These are phyloP conservation scores for Lamellibrachia satsuma DNA, from an alignment of 2,888 invertebrate species.

Conservation along the genomic window DNA sequence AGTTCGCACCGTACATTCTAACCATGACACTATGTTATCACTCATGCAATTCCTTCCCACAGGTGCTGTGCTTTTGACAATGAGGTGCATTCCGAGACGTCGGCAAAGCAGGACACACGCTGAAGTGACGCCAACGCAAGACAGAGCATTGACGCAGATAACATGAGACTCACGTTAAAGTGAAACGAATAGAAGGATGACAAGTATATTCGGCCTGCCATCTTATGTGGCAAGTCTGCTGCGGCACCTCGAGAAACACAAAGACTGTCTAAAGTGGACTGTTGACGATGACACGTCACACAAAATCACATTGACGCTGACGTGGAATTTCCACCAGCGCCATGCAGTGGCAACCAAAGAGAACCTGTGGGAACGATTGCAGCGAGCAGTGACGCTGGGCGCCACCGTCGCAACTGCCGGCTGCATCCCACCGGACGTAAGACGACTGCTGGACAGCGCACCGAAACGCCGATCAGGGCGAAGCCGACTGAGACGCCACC, in stretches of 20 bases:
- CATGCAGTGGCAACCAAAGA: slow-evolving; percentile 26
- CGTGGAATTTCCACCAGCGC: slow-evolving; percentile 42
- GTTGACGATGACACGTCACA: slow-evolving; percentile 39
- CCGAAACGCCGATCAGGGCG: not conserved
- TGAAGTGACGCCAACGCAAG: not conserved
- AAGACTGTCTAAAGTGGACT: slow-evolving; percentile 45
- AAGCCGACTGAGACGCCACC: not conserved
- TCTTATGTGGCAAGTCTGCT: slow-evolving; percentile 40
- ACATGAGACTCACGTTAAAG: not conserved
- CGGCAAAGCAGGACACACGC: not conserved
- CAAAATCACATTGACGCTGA: slow-evolving; percentile 45
- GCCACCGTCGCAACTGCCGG: slow-evolving; percentile 8
- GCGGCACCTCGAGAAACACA: slow-evolving; percentile 43
- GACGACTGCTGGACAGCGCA: not conserved
- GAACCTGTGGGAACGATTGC: slow-evolving; percentile 26
- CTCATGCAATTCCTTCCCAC: not conserved
- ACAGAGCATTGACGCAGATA: not conserved
- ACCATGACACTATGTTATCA: not conserved
- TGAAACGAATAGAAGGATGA: not conserved
- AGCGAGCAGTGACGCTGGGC: slow-evolving; percentile 28
- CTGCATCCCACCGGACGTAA: slow-evolving; percentile 22
- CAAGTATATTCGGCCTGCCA: slow-evolving; percentile 34
- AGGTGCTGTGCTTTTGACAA: not conserved
- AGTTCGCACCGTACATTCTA: not conserved
- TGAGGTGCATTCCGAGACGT: not conserved